Evolutionary conservation across 1,140 invertebrate genomes (phyloP).

Genomic region (Triops longicaudatus): DNA sequence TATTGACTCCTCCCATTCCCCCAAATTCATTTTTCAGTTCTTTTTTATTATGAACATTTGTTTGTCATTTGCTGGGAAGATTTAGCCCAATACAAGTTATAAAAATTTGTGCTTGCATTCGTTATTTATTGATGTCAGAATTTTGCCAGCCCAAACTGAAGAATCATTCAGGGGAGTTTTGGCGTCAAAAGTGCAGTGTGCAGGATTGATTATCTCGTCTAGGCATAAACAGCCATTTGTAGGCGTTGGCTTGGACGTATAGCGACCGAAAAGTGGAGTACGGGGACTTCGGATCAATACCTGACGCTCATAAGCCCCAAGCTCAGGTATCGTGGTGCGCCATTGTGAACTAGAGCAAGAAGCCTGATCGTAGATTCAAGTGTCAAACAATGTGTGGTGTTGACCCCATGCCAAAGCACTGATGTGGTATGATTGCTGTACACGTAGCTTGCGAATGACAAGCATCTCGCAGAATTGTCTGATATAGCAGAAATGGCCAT

Average conservation of each 20-base stretch:
- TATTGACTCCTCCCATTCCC: neutral
- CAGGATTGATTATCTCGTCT: neutral
- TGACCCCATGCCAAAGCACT: neutral
- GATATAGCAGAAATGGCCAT: neutral
- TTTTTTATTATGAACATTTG: neutral
- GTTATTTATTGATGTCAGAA: neutral
- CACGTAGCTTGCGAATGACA: neutral
- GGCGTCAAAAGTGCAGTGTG: too few relatives aligned
- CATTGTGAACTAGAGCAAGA: neutral
- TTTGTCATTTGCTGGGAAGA: conserved; percentile 12
- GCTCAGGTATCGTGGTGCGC: neutral
- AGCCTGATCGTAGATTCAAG: neutral
- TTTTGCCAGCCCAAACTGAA: neutral
- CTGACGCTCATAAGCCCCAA: neutral
- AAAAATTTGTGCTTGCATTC: neutral
- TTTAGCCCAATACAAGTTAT: conserved; percentile 1
- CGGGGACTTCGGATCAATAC: neutral
- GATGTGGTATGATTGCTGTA: neutral
- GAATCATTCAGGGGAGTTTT: too few relatives aligned
- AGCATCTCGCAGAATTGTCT: neutral
- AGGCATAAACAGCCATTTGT: neutral
- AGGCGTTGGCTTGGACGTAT: neutral
- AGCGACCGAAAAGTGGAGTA: neutral
- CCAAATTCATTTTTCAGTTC: neutral
- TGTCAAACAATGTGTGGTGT: neutral